Base-by-base conservation (phyloP, 2,797 vertebrate genomes). In the Hylomyscus alleni region DNA sequence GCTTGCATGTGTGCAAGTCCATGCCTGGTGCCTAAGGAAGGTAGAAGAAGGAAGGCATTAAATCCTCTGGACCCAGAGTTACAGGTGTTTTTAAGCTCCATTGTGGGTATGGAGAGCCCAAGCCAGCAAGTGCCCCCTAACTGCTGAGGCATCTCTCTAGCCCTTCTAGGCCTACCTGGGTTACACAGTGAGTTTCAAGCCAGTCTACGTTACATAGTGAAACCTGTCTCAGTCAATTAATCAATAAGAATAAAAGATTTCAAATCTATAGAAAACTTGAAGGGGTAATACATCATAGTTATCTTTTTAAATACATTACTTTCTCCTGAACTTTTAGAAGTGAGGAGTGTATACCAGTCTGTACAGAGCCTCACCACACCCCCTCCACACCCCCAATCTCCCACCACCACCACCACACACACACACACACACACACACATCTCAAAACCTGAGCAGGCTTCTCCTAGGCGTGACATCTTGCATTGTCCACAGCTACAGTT, bases 311-410 rank as follows among this genome's bases (percentile, higher is more conserved):
- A n/a, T 67, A 29, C 3, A 2, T 37, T 60, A 15, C 56, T 67
- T 94, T 82, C 17, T 60, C 72, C 52, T 84, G 29, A 90, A 13
- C 20, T 76, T 94, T 89, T 88, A 77, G 93, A 86, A 83, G 17
- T 58, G 65, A 93, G 40, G 69, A 40, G n/a, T 52, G 37, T 12
- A 65, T 85, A 47, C 20, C 54, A 24, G 15, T 54, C 1, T 69
- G 1, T 2, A 76, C 44, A 24, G 3, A 13, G 14, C 3, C 15
- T 72, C 15, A 3, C 37, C 40, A 12, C 20, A 40, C 3, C 6
- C 11, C 37, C 9, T 73, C 34, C 67, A 31, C 31, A 15, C 31
- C 14, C 6, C 15, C 15, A n/a, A 67, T 3, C 10, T 26, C 26
- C 24, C 22, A 24, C 26, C 26, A 58, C 56, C 22, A 22, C 26